A percentile compares a stretch with the other conserved stretches of the same genome.
phyloP scores from a whole-genome alignment of 2,888 invertebrate genomes.

The Drosophila infuscata region DNA sequence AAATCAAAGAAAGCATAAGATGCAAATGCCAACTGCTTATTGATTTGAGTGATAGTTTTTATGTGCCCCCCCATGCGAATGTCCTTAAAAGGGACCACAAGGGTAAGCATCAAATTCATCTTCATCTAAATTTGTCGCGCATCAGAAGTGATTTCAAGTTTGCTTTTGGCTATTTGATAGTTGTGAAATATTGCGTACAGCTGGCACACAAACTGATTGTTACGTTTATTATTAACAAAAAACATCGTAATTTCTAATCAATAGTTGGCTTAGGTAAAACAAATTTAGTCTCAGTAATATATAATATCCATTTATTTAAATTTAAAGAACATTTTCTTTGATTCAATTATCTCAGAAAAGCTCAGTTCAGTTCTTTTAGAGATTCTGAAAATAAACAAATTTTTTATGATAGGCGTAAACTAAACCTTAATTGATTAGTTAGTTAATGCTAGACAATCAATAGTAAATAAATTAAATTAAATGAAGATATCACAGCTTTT shows the following conservation, averaged over 20 bases:
- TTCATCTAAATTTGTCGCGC: slow-evolving; percentile 21
- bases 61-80: slow-evolving; percentile 3
- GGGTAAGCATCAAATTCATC: slow-evolving; percentile 34
- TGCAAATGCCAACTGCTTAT: slow-evolving; percentile 46
- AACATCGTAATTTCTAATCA: not conserved
- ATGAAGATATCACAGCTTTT: not conserved
- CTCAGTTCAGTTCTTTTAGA: not conserved
- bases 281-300: not conserved
- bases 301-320: slow-evolving; percentile 5
- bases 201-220: not conserved
- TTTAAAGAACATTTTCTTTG: not conserved
- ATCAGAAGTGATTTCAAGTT: slow-evolving; percentile 11
- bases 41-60: slow-evolving; percentile 58
- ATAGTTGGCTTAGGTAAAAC: not conserved
- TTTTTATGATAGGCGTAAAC: not conserved
- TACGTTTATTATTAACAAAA: not conserved
- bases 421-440: not conserved
- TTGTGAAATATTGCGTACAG: slow-evolving; percentile 3
- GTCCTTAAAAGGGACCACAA: slow-evolving; percentile 19
- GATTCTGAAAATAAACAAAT: not conserved
- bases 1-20: slow-evolving; percentile 12
- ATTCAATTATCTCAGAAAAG: not conserved
- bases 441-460: slow-evolving; percentile 29
- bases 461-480: slow-evolving; percentile 42
- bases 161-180: slow-evolving; percentile 11